Percentiles rank a stretch among this genome's conserved stretches.
phyloP scores from a whole-genome alignment of 2,888 invertebrate genomes.

The Tenthredo scrophulariae region DNA sequence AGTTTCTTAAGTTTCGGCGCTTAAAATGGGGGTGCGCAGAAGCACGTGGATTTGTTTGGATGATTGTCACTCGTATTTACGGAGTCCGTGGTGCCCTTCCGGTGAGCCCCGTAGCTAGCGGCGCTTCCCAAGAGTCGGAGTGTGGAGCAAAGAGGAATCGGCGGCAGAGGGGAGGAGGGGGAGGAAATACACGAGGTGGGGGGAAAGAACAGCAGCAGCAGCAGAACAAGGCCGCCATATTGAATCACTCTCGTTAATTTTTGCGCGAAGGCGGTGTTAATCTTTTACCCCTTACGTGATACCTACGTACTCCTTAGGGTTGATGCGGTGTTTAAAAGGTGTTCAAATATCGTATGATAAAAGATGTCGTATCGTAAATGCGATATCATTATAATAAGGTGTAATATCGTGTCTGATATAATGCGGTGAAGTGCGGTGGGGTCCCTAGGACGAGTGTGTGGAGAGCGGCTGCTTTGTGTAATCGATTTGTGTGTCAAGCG shows the following conservation, averaged over 20 bases:
- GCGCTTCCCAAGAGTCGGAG: slow-evolving; percentile 61
- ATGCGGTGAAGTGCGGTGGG: slow-evolving; percentile 53
- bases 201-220: slow-evolving; percentile 57
- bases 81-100: slow-evolving; percentile 71
- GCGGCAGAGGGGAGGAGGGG: slow-evolving; percentile 62
- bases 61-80: slow-evolving; percentile 65
- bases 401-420: slow-evolving; percentile 46
- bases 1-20: slow-evolving; percentile 36
- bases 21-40: slow-evolving; percentile 61
- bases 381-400: background rate
- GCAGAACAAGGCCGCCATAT: slow-evolving; percentile 81
- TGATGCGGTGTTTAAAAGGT: slow-evolving; percentile 42
- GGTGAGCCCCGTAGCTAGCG: slow-evolving; percentile 70
- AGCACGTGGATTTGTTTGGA: slow-evolving; percentile 71
- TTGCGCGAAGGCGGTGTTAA: slow-evolving; percentile 77
- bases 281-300: slow-evolving; percentile 63
- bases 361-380: slow-evolving; percentile 41
- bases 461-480: slow-evolving; percentile 69
- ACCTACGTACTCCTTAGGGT: slow-evolving; percentile 18
- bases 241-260: slow-evolving; percentile 82
- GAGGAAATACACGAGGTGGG: slow-evolving; percentile 31
- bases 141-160: slow-evolving; percentile 47
- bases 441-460: slow-evolving; percentile 57
- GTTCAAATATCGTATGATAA: slow-evolving; percentile 32
- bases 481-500: slow-evolving; percentile 81